These are phyloP conservation scores for Oryctes rhinoceros DNA, from an alignment of 1,140 invertebrate species.

Conservation along the genomic window DNA sequence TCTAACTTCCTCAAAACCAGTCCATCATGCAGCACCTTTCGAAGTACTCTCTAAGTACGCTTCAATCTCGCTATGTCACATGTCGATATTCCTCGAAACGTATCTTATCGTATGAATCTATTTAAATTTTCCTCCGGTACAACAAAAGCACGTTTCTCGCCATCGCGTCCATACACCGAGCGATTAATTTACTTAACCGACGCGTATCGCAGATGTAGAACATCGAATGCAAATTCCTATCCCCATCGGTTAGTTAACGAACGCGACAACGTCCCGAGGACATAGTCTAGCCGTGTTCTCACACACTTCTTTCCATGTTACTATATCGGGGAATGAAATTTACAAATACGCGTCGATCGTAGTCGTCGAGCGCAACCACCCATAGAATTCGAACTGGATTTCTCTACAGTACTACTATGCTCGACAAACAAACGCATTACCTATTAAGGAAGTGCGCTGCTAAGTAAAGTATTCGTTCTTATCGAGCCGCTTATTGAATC, in stretches of 20 bases:
- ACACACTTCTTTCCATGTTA: constrained; percentile 1
- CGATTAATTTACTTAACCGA: background rate
- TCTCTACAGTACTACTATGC: background rate
- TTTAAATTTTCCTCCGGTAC: no score
- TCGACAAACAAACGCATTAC: background rate
- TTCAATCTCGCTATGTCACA: no score
- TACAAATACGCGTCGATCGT: no score
- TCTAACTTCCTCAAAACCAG: no score
- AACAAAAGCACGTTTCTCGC: no score
- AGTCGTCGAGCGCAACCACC: background rate
- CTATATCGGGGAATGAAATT: no score
- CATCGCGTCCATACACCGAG: background rate
- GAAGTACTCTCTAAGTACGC: no score
- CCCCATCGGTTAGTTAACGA: background rate
- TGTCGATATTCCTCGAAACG: no score
- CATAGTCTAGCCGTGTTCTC: background rate
- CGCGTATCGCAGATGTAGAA: background rate
- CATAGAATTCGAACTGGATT: background rate
- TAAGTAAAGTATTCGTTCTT: background rate
- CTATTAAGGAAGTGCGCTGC: background rate
- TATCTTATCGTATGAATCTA: no score
- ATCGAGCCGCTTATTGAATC: background rate
- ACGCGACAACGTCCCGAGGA: background rate
- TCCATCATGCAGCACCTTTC: no score
- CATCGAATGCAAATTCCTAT: constrained; percentile 16